Conservation (phyloP, 2,888 invertebrate genomes). For the Copidosoma aretas region DNA sequence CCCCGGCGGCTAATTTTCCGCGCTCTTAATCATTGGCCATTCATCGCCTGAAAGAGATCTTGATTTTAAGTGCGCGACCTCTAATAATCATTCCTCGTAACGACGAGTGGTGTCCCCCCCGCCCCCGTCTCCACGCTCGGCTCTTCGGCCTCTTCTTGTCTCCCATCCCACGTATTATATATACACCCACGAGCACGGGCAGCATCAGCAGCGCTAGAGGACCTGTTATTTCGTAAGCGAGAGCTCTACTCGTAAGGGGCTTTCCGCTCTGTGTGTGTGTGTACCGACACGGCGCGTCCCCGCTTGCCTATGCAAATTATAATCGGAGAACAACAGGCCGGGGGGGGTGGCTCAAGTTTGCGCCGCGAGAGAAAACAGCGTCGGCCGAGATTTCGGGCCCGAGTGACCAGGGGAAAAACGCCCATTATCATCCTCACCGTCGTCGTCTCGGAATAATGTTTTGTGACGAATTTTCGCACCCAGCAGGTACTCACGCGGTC, state of each 20-base stretch:
- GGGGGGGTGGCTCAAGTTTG: slow-evolving; percentile 48
- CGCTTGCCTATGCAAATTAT: slow-evolving; percentile 58
- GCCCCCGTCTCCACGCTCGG: background rate
- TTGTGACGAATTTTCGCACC: too few relatives aligned
- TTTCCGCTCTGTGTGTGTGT: too few relatives aligned
- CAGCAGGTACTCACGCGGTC: too few relatives aligned
- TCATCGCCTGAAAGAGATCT: slow-evolving; percentile 60
- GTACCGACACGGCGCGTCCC: too few relatives aligned
- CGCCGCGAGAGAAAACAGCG: slow-evolving; percentile 10
- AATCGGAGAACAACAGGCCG: slow-evolving; percentile 36
- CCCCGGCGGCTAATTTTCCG: slow-evolving; percentile 39
- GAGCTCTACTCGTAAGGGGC: slow-evolving; percentile 25
- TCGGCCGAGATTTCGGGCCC: background rate
- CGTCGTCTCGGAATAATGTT: too few relatives aligned
- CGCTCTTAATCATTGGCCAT: slow-evolving; percentile 58
- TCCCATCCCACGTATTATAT: too few relatives aligned
- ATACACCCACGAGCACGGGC: too few relatives aligned
- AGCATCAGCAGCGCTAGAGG: slow-evolving; percentile 37
- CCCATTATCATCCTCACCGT: slow-evolving; percentile 10
- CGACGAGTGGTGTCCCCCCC: slow-evolving; percentile 49
- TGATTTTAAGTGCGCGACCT: slow-evolving; percentile 60
- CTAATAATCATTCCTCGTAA: slow-evolving; percentile 61
- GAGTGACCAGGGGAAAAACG: background rate
- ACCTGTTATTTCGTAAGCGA: slow-evolving; percentile 54
- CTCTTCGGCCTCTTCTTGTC: background rate